Evolutionary conservation across 2,888 invertebrate species (phyloP), one percentile per base, ranked within the genome.

Genomic region (Tenthredo livida): DNA sequence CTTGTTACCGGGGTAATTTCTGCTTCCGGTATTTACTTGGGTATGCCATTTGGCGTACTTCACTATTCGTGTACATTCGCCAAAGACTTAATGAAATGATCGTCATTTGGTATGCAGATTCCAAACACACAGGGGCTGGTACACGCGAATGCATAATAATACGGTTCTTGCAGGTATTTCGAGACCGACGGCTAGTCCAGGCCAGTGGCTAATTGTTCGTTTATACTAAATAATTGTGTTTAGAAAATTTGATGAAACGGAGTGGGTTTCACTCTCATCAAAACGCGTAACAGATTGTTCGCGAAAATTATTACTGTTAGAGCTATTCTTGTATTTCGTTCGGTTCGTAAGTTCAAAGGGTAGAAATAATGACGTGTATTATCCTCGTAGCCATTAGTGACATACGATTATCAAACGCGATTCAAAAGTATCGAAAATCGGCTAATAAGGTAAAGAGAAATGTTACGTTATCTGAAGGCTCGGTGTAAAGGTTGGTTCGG

Each of bases 81-180:
- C 67, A 83, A 83, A 83, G 83, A 67, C 83, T 70, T 83, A 83
- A 83, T 70, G 83, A 83, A 83, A 83, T 50, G 83, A 83, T 83
- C 67, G 83, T 83, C 83, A 70, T 83, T 83, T 70, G 83, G 83
- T 83, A 83, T 70, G 83, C 83, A 70, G 83, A 83, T 83, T 83
- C 67, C 67, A 67, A 58, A 83, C 83, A 80, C 80, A 80, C 80
- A 80, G 83, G 54, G 67, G 80, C 77, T 77, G 50, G 77, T 80
- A 80, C 80, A 80, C 80, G 80, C 61, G 80, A 80, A 61, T 80
- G 80, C 61, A 80, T 80, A 61, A 80, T 61, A 61, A 80, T 61
- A 50, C 33, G 67, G 50, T 83, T 83, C 83, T 83, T 83, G 83
- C 83, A 65, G 70, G 50, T 65, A 83, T 83, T 83, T 67, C 33